phyloP scores from a whole-genome alignment of 1,140 invertebrate genomes.

The Coptotermes formosanus region DNA sequence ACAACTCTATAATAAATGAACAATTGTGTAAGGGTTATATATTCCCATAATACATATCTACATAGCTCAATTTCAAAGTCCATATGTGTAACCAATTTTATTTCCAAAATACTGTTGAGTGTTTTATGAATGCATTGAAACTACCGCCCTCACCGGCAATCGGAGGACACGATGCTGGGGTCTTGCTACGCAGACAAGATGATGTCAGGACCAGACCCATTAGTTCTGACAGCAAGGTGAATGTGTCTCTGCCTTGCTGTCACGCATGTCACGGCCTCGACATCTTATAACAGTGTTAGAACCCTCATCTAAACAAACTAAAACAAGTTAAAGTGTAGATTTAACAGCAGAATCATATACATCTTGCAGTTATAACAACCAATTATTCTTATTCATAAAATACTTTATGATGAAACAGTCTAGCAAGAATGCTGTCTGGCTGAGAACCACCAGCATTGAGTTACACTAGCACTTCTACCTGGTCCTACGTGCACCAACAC shows the following conservation, averaged over 20 bases:
- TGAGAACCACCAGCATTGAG: slow-evolving; percentile 36
- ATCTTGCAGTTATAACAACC: slow-evolving; percentile 40
- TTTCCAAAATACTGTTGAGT: neutral
- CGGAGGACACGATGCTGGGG: slow-evolving; percentile 1
- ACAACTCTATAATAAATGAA: slow-evolving; percentile 35
- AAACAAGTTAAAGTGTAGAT: slow-evolving; percentile 39
- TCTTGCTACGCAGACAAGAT: slow-evolving; percentile 7
- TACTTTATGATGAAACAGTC: slow-evolving; percentile 37
- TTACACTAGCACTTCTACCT: slow-evolving; percentile 36
- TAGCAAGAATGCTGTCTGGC: slow-evolving; percentile 36
- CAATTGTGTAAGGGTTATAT: slow-evolving; percentile 31
- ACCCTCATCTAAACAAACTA: slow-evolving; percentile 37
- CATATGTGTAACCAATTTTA: slow-evolving; percentile 16
- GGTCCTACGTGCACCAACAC: slow-evolving; percentile 23
- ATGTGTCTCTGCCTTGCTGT: neutral
- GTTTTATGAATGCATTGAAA: slow-evolving; percentile 25
- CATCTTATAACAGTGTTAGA: slow-evolving; percentile 35
- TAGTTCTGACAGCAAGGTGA: neutral
- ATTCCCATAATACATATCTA: slow-evolving; percentile 34
- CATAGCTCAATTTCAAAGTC: neutral
- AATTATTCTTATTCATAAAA: slow-evolving; percentile 37
- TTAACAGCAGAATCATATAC: slow-evolving; percentile 39
- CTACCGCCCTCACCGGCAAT: slow-evolving; percentile 6
- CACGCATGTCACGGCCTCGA: neutral
- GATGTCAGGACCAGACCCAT: neutral